Evolutionary conservation across 2,888 invertebrate genomes (phyloP), one percentile per base, ranked within the genome.

Genomic region (Scaptomyza reducta): DNA sequence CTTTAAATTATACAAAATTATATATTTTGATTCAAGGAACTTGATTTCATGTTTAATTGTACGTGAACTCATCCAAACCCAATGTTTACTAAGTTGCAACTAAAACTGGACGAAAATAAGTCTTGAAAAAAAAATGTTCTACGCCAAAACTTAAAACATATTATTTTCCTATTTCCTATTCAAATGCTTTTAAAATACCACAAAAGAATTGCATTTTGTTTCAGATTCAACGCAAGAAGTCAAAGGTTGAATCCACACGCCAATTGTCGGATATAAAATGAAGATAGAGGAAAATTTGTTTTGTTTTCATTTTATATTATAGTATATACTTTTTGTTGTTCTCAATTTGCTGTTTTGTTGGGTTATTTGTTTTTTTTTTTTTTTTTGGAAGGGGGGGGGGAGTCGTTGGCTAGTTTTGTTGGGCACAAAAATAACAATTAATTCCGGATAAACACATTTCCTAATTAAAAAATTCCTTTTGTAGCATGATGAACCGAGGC

Each of bases 391-490:
- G 22, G 22, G 27, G 16, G n/a, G n/a, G n/a, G n/a, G n/a, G n/a
- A n/a, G n/a, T n/a, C n/a, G n/a, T 38, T 55, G 50, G 35, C 16
- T 57, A 57, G 49, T 44, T 51, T 46, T 42, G 22, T 31, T 49
- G 68, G 62, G 57, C 59, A 67, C 41, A 77, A 80, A 61, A 76
- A 79, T 68, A 79, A 83, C 88, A 89, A 86, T 88, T 87, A 89
- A 88, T 88, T 89, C 79, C 78, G 83, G 78, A 79, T 84, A 86
- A 89, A 86, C 87, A 86, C 84, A 86, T 77, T 87, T 89, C 88
- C 82, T 87, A 87, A 87, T 87, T 87, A 87, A 89, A 87, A 87
- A 87, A 87, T 89, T 87, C 88, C 72, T 84, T 79, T 77, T 74
- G 61, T 70, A 74, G 69, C 70, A 63, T 67, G 69, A 70, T 71